Percentiles rank a stretch among this genome's conserved stretches.
Conservation (phyloP, 2,797 vertebrate genomes). For the Propithecus deckenii region DNA sequence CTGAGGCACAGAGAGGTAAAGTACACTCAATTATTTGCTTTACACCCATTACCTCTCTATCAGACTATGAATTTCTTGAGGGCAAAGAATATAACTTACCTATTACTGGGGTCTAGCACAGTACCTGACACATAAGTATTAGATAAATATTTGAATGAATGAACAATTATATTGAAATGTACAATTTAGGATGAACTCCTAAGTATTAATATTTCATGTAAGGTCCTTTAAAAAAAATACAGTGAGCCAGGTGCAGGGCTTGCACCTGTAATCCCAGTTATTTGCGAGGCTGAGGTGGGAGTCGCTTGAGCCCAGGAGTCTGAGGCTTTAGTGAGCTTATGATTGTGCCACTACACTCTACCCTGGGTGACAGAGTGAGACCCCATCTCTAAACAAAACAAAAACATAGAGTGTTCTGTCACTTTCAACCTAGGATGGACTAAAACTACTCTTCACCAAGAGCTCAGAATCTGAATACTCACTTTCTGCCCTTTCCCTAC, state of each 20-base stretch:
- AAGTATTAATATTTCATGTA: neutral
- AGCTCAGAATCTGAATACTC: slow-evolving; percentile 42
- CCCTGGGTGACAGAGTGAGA: neutral
- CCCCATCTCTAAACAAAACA: neutral
- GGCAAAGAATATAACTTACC: neutral
- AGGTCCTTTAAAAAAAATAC: neutral
- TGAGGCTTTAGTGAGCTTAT: neutral
- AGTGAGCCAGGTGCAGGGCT: neutral
- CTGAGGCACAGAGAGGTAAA: neutral
- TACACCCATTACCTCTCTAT: neutral
- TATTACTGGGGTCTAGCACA: neutral
- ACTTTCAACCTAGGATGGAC: neutral
- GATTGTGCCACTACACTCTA: neutral
- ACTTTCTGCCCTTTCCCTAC: neutral
- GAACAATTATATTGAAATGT: slow-evolving; percentile 8
- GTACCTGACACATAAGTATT: neutral
- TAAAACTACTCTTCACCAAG: slow-evolving; percentile 26
- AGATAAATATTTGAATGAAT: slow-evolving; percentile 28
- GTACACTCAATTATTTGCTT: slow-evolving; percentile 14
- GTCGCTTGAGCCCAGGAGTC: neutral
- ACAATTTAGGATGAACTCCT: neutral
- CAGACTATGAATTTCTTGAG: neutral
- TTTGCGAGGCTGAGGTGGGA: neutral
- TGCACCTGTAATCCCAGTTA: neutral
- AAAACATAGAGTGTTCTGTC: neutral